These are phyloP conservation scores for Varecia variegata DNA, from an alignment of 2,797 vertebrate genomes.

Conservation along the genomic window DNA sequence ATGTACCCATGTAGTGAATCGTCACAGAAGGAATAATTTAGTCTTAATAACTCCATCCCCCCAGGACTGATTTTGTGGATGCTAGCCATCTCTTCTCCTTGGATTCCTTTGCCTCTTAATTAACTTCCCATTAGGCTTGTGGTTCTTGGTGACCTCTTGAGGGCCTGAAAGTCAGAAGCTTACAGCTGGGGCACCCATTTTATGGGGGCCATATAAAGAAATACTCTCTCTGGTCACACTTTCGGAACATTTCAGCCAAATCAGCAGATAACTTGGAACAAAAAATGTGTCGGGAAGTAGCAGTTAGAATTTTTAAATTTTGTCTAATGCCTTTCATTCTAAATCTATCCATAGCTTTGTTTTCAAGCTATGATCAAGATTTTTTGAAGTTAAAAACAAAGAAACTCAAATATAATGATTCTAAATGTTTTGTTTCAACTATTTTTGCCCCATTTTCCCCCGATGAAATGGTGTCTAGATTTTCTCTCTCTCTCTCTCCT, in stretches of 20 bases:
- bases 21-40: background rate
- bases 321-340: slow-evolving; percentile 26
- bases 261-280: background rate
- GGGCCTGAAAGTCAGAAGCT: background rate
- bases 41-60: background rate
- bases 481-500: background rate
- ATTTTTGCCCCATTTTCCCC: background rate
- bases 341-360: background rate
- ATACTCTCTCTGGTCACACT: background rate
- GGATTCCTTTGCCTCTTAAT: slow-evolving; percentile 50
- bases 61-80: background rate
- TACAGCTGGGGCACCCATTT: background rate
- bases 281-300: background rate
- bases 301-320: background rate
- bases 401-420: background rate
- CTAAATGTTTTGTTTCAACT: background rate
- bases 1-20: background rate
- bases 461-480: background rate
- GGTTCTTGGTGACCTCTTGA: background rate
- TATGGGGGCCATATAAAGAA: background rate
- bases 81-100: background rate
- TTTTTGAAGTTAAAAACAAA: slow-evolving; percentile 24
- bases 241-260: background rate
- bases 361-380: slow-evolving; percentile 34
- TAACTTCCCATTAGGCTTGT: slow-evolving; percentile 17